Percentiles rank a stretch among this genome's conserved stretches.
Conservation (phyloP, 2,888 invertebrate genomes). For the Lymantria monacha region DNA sequence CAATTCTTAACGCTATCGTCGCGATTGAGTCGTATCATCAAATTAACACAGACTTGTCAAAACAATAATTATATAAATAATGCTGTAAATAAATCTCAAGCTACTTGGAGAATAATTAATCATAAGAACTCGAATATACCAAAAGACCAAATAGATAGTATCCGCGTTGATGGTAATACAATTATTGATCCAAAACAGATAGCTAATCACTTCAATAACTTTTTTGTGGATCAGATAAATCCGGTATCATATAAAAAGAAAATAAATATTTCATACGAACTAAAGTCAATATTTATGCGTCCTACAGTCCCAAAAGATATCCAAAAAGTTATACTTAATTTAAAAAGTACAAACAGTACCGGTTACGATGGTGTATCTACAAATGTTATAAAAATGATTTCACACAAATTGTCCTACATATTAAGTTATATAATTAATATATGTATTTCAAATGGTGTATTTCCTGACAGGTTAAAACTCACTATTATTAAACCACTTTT, state of each 20-base stretch:
- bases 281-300: conserved; percentile 8
- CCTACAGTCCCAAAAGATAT: conserved; percentile 8
- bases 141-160: not conserved
- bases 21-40: not conserved
- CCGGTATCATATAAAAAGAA: not conserved
- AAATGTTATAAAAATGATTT: conserved; percentile 7
- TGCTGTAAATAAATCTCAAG: not conserved
- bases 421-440: not conserved
- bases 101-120: not conserved
- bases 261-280: not conserved
- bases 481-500: conserved; percentile 3
- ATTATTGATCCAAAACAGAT: not conserved
- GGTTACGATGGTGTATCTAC: conserved; percentile 13
- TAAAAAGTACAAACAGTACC: conserved; percentile 13
- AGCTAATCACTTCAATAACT: not conserved
- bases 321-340: conserved; percentile 2
- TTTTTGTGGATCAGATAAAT: not conserved
- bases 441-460: not conserved
- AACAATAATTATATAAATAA: not conserved
- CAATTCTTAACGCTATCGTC: not conserved
- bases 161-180: not conserved
- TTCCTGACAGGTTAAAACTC: not conserved
- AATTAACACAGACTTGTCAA: not conserved
- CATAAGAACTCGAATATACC: not conserved
- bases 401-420: not conserved